Evolutionary conservation across 2,888 invertebrate species (phyloP).

Genomic region (Isoperla grammatica): DNA sequence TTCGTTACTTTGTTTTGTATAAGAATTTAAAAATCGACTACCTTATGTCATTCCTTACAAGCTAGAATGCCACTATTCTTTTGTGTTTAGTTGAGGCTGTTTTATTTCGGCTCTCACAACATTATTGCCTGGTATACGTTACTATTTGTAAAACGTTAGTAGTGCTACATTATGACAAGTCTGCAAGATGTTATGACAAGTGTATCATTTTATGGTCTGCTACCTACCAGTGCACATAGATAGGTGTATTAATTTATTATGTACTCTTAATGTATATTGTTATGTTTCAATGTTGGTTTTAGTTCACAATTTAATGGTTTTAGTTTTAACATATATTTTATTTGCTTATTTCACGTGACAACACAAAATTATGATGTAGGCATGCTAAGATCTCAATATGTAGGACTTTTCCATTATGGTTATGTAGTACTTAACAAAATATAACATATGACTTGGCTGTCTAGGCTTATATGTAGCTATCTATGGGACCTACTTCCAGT

Average conservation of each 20-base stretch:
- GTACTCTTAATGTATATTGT: constrained; percentile 8
- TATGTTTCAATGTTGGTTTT: constrained; percentile 10
- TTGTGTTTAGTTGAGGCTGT: background rate
- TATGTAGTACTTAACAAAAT: no score
- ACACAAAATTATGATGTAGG: background rate
- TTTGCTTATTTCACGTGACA: no score
- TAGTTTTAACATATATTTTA: constrained; percentile 16
- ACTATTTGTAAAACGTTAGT: background rate
- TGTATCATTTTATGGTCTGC: no score
- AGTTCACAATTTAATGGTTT: constrained; percentile 18
- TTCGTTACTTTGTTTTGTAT: background rate
- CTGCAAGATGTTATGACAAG: no score
- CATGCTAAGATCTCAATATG: no score
- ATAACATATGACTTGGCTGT: no score
- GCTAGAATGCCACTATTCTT: no score
- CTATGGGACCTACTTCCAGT: no score
- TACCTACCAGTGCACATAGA: no score
- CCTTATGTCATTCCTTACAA: background rate
- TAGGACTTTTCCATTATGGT: no score
- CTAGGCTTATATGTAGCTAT: no score
- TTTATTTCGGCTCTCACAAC: background rate
- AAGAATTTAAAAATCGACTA: background rate
- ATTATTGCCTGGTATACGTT: background rate
- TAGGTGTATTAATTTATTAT: constrained; percentile 12
- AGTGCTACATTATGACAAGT: no score